Percentiles rank a stretch among this genome's conserved stretches.
These are phyloP conservation scores for Cremastinae sp. DNA, from an alignment of 2,888 invertebrate species.

Conservation along the genomic window DNA sequence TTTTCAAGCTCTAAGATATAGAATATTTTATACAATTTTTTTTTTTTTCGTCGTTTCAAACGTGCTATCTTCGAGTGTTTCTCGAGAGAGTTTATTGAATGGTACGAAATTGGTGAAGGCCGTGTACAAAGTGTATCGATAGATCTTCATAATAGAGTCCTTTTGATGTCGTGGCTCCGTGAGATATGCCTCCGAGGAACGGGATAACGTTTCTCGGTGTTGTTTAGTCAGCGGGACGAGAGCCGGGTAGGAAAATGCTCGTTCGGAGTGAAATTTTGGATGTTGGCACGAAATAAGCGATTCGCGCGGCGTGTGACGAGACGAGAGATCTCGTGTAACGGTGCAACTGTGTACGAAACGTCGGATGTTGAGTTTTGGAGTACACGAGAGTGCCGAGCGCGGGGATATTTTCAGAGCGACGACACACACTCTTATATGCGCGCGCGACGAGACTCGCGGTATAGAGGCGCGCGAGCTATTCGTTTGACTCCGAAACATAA, in stretches of 20 bases:
- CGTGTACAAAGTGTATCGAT: conserved; percentile 31
- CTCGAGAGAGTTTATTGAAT: neutral
- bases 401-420: conserved; percentile 62
- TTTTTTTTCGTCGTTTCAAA: too few relatives aligned
- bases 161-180: conserved; percentile 50
- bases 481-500: conserved; percentile 78
- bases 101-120: neutral
- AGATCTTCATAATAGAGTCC: conserved; percentile 45
- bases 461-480: conserved; percentile 73
- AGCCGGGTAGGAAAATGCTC: conserved; percentile 43
- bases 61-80: too few relatives aligned
- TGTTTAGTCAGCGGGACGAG: conserved; percentile 7
- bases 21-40: too few relatives aligned
- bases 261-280: conserved; percentile 58
- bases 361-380: conserved; percentile 23
- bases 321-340: conserved; percentile 56
- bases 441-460: conserved; percentile 60
- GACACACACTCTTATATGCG: conserved; percentile 69
- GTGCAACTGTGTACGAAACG: conserved; percentile 51
- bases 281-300: conserved; percentile 57
- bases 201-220: conserved; percentile 37
- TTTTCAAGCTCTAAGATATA: too few relatives aligned
- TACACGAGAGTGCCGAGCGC: conserved; percentile 38
- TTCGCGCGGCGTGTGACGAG: conserved; percentile 48
- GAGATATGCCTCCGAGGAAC: neutral